A percentile compares a stretch with the other conserved stretches of the same genome.
phyloP scores from a whole-genome alignment of 1,140 invertebrate genomes.

The Euwallacea fornicatus region DNA sequence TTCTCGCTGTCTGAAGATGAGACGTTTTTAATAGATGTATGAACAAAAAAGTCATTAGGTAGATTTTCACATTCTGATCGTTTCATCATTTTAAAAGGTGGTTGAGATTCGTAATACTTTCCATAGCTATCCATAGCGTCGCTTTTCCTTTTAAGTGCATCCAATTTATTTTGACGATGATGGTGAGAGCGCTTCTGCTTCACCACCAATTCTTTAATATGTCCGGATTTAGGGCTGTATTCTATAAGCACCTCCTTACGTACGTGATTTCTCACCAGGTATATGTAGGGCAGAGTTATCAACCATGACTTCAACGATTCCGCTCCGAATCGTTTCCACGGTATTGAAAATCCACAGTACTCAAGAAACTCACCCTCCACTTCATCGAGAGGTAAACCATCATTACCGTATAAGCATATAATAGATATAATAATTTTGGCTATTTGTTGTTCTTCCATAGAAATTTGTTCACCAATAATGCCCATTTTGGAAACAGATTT shows the following conservation, averaged over 20 bases:
- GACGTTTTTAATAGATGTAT: conserved; percentile 37
- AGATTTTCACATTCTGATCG: conserved; percentile 27
- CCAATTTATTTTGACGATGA: not conserved
- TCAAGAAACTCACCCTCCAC: conserved; percentile 38
- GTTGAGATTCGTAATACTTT: too few species aligned
- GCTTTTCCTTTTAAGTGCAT: too few species aligned
- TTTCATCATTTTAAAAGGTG: not conserved
- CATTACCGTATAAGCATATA: conserved; percentile 36
- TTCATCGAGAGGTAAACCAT: conserved; percentile 37
- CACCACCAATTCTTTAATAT: conserved; percentile 39
- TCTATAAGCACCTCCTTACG: conserved; percentile 39
- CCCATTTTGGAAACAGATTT: conserved; percentile 15
- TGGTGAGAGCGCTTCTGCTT: conserved; percentile 29
- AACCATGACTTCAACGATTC: conserved; percentile 37
- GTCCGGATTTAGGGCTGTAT: conserved; percentile 39
- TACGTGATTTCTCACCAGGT: conserved; percentile 34
- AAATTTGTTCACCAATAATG: conserved; percentile 28
- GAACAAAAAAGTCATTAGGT: conserved; percentile 36
- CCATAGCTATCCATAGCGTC: too few species aligned
- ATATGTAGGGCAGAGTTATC: conserved; percentile 41
- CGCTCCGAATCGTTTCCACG: conserved; percentile 40
- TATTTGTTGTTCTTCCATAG: conserved; percentile 36
- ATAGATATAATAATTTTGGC: conserved; percentile 37
- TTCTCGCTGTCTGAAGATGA: conserved; percentile 15
- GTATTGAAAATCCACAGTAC: conserved; percentile 37